Percentiles rank a stretch among this genome's conserved stretches.
Evolutionary conservation across 1,140 invertebrate species (phyloP).

Genomic region (Planococcus citri): DNA sequence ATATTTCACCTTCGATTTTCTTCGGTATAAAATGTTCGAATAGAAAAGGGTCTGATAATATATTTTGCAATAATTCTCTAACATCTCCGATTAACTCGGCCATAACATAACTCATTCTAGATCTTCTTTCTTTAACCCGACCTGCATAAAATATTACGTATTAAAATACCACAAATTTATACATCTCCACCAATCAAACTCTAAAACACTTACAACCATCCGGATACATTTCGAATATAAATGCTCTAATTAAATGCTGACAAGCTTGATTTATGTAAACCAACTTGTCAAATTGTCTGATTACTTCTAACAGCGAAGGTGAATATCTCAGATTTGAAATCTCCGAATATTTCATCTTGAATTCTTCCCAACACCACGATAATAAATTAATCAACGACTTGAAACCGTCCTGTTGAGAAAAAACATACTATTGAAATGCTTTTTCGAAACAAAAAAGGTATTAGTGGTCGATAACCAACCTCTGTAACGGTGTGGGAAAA

Average conservation of each 20-base stretch:
- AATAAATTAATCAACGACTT: slow-evolving; percentile 6
- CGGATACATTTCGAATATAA: slow-evolving; percentile 81
- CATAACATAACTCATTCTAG: slow-evolving; percentile 33
- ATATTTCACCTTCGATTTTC: neutral
- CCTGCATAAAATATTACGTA: neutral
- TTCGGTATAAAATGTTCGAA: slow-evolving; percentile 6
- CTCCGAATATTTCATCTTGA: slow-evolving; percentile 12
- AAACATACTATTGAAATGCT: slow-evolving; percentile 25
- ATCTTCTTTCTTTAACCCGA: neutral
- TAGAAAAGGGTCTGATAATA: slow-evolving; percentile 54
- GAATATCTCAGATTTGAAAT: neutral
- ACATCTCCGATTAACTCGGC: slow-evolving; percentile 80
- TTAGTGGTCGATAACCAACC: slow-evolving; percentile 30
- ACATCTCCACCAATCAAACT: slow-evolving; percentile 10
- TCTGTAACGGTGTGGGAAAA: slow-evolving; percentile 65
- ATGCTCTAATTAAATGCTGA: slow-evolving; percentile 65
- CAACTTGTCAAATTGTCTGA: slow-evolving; percentile 64
- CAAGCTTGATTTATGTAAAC: slow-evolving; percentile 76
- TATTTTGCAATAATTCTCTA: slow-evolving; percentile 62
- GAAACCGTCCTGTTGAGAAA: slow-evolving; percentile 27
- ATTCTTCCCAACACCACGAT: slow-evolving; percentile 15
- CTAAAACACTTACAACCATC: slow-evolving; percentile 39
- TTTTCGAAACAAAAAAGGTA: slow-evolving; percentile 22
- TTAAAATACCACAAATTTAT: too few relatives aligned
- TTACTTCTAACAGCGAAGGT: slow-evolving; percentile 35